Evolutionary conservation across 2,888 invertebrate species (phyloP).

Genomic region (Synanthedon vespiformis): DNA sequence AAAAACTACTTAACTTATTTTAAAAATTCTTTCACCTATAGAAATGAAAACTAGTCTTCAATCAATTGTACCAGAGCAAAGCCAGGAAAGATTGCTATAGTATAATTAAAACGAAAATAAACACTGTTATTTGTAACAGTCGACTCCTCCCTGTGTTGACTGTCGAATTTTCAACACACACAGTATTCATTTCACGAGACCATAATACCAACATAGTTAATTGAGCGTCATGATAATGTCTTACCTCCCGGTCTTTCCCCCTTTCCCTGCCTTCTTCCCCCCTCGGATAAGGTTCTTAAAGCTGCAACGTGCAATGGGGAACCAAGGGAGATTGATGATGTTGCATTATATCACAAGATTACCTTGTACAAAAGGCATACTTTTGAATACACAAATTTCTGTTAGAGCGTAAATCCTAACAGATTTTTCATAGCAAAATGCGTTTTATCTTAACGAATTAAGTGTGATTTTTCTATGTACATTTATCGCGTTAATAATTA

Average conservation of each 20-base stretch:
- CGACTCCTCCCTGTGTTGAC: background rate
- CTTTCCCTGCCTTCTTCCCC: background rate
- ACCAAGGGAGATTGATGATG: constrained; percentile 11
- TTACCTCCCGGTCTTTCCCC: background rate
- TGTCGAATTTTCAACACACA: background rate
- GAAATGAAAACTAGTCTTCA: no score
- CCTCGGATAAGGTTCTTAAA: background rate
- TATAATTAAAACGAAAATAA: no score
- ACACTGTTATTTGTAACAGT: background rate
- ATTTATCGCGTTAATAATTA: no score
- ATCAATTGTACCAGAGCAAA: no score
- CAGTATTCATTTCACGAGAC: constrained; percentile 4
- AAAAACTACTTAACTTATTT: no score
- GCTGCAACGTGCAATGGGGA: background rate
- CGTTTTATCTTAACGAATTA: no score
- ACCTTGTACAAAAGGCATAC: constrained; percentile 10
- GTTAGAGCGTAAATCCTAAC: no score
- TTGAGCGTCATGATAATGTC: constrained; percentile 7
- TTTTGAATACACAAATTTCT: constrained; percentile 2
- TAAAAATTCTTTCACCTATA: no score
- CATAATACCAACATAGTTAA: constrained; percentile 8
- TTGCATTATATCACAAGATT: constrained; percentile 12
- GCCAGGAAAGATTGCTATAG: no score
- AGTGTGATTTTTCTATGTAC: no score
- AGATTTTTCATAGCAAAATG: no score